phyloP scores from a whole-genome alignment of 2,797 vertebrate genomes.

The Anniella stebbinsi region DNA sequence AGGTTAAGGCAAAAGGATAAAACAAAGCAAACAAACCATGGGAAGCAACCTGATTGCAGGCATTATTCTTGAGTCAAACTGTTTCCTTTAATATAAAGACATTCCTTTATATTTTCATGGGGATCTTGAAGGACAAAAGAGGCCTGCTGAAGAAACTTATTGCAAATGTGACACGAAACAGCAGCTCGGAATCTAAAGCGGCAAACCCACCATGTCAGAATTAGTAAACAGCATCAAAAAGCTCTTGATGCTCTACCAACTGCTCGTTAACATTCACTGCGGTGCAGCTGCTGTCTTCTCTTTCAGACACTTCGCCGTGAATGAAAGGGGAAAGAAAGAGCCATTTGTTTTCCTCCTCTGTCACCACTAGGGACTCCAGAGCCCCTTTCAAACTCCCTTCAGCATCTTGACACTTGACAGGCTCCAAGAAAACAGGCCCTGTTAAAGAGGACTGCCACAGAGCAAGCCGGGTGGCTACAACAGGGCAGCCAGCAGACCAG shows the following conservation, averaged over 20 bases:
- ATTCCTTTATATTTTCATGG: not conserved
- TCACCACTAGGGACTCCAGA: constrained; percentile 31
- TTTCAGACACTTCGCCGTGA: not conserved
- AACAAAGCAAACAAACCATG: constrained; percentile 8
- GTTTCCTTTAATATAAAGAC: constrained; percentile 33
- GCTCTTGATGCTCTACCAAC: not conserved
- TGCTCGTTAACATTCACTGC: not conserved
- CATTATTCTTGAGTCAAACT: constrained; percentile 19
- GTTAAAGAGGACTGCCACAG: not conserved
- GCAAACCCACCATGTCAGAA: constrained; percentile 8
- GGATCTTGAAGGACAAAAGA: not conserved
- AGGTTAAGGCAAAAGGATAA: not conserved
- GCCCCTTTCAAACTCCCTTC: constrained; percentile 14
- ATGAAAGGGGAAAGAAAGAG: not conserved
- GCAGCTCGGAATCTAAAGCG: constrained; percentile 11
- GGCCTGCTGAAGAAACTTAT: constrained; percentile 35
- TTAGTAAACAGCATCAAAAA: not conserved
- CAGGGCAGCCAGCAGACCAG: not conserved
- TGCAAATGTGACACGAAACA: constrained; percentile 22
- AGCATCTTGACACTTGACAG: not conserved
- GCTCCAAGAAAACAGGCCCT: not conserved
- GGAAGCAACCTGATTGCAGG: constrained; percentile 26
- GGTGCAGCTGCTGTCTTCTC: not conserved
- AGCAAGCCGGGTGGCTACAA: not conserved
- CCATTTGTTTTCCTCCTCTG: not conserved